These are phyloP conservation scores for Himalopsyche japonica DNA, from an alignment of 2,888 invertebrate species.

Conservation along the genomic window DNA sequence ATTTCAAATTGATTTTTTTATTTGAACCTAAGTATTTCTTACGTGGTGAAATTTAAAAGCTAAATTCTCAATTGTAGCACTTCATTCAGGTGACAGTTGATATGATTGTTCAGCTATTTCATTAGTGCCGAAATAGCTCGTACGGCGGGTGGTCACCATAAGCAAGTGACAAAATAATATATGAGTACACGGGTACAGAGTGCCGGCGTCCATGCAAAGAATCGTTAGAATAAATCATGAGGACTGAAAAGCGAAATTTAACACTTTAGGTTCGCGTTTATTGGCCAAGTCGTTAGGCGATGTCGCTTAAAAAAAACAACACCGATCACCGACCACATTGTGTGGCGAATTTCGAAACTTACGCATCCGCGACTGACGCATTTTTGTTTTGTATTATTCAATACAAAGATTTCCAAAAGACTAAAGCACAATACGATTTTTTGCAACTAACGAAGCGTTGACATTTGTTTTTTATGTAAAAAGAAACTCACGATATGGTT, in stretches of 20 bases:
- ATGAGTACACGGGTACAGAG: neutral
- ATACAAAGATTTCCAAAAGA: neutral
- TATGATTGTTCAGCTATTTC: too few species aligned
- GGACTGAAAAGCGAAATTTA: conserved; percentile 24
- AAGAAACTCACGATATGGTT: neutral
- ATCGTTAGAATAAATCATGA: conserved; percentile 27
- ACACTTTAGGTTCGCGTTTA: conserved; percentile 24
- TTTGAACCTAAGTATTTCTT: too few species aligned
- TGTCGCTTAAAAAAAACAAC: conserved; percentile 5
- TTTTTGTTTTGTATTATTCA: neutral
- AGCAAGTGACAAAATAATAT: neutral
- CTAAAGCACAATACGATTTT: neutral
- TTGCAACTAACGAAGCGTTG: neutral
- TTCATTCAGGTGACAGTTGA: too few species aligned
- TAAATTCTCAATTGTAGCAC: too few species aligned
- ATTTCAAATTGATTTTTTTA: too few species aligned
- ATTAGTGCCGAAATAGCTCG: neutral
- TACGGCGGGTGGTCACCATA: neutral
- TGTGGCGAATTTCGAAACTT: neutral
- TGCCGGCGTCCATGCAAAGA: neutral
- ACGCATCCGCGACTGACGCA: neutral
- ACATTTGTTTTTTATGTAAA: neutral
- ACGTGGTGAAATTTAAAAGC: too few species aligned
- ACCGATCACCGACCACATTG: neutral
- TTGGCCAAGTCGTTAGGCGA: conserved; percentile 17